Percentiles rank a stretch among this genome's conserved stretches.
phyloP scores from a whole-genome alignment of 1,140 invertebrate species.

The Carposina sasakii region DNA sequence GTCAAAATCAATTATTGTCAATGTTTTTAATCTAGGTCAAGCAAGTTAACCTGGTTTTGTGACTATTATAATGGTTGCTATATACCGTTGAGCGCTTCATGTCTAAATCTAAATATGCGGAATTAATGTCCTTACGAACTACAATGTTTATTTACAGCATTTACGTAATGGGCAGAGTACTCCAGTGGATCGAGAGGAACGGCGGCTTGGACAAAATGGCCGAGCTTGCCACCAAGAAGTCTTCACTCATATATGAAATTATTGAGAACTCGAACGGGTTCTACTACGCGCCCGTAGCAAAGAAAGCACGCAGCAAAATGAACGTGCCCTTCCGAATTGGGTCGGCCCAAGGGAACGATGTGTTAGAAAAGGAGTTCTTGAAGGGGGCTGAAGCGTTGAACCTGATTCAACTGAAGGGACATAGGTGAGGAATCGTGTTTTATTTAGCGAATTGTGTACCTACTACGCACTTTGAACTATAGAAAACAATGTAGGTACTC shows the following conservation, averaged over 20 bases:
- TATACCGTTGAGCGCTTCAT: too few relatives aligned
- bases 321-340: slow-evolving; percentile 94
- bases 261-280: slow-evolving; percentile 93
- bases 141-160: slow-evolving; percentile 78
- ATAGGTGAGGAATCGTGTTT: too few relatives aligned
- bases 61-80: too few relatives aligned
- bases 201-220: slow-evolving; percentile 92
- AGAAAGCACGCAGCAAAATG: slow-evolving; percentile 83
- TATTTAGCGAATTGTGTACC: too few relatives aligned
- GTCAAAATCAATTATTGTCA: too few relatives aligned
- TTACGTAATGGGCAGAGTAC: slow-evolving; percentile 91
- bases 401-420: slow-evolving; percentile 95
- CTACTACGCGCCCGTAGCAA: slow-evolving; percentile 84
- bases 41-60: too few relatives aligned
- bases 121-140: too few relatives aligned
- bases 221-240: slow-evolving; percentile 80
- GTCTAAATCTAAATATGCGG: too few relatives aligned
- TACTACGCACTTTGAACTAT: too few relatives aligned
- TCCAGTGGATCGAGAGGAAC: slow-evolving; percentile 92
- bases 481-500: too few relatives aligned
- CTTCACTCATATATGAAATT: slow-evolving; percentile 84
- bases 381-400: slow-evolving; percentile 82
- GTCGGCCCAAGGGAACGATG: slow-evolving; percentile 77
- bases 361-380: slow-evolving; percentile 91
- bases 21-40: too few relatives aligned